A percentile compares a stretch with the other conserved stretches of the same genome.
These are phyloP conservation scores for Limanda limanda DNA, from an alignment of 2,113 vertebrate genomes.

Conservation along the genomic window DNA sequence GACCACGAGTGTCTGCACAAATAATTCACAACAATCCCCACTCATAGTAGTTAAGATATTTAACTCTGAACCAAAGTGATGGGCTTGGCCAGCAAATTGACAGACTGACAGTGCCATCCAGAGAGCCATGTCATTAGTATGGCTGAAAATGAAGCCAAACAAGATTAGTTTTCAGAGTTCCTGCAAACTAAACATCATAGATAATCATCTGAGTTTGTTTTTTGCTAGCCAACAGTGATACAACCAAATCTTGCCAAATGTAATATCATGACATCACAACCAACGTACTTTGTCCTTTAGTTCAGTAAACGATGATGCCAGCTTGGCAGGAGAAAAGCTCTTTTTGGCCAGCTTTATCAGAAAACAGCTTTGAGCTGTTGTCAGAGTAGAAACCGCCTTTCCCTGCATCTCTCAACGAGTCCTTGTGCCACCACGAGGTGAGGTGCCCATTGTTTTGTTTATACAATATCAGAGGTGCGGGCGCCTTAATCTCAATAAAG, in stretches of 20 bases:
- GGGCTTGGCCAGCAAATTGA: background rate
- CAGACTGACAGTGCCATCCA: background rate
- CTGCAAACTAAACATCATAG: slow-evolving; percentile 7
- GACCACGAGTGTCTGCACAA: too few species aligned
- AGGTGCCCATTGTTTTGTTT: slow-evolving; percentile 75
- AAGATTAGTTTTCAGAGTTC: slow-evolving; percentile 32
- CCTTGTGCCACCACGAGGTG: slow-evolving; percentile 62
- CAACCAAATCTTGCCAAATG: slow-evolving; percentile 36
- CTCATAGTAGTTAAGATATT: background rate
- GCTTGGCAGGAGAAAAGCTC: slow-evolving; percentile 34
- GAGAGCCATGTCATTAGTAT: background rate
- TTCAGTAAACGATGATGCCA: slow-evolving; percentile 37
- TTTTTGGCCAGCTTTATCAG: slow-evolving; percentile 39
- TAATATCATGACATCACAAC: slow-evolving; percentile 50
- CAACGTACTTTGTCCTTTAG: slow-evolving; percentile 20
- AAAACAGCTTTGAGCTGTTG: slow-evolving; percentile 38
- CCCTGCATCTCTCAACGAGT: slow-evolving; percentile 44
- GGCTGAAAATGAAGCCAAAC: slow-evolving; percentile 12
- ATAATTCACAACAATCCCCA: background rate
- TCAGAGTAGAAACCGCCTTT: slow-evolving; percentile 49
- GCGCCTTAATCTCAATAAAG: slow-evolving; percentile 77
- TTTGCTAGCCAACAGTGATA: slow-evolving; percentile 6
- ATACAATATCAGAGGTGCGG: slow-evolving; percentile 71
- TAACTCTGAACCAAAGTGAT: background rate
- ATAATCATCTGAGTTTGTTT: slow-evolving; percentile 1